phyloP scores from a whole-genome alignment of 2,888 invertebrate species.

The Hemaris fuciformis region DNA sequence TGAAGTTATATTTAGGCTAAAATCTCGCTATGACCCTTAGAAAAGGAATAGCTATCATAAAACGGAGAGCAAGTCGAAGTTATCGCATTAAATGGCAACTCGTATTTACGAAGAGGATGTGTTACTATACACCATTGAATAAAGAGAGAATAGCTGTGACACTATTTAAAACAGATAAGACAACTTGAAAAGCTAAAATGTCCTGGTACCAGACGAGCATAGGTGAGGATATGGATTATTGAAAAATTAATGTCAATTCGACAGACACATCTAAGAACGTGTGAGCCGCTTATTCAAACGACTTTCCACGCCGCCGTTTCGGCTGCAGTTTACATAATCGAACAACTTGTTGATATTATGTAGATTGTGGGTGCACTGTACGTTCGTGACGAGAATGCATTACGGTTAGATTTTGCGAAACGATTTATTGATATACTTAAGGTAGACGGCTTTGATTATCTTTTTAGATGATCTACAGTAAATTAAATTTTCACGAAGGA shows the following conservation, averaged over 20 bases:
- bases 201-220: background rate
- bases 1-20: too few species aligned
- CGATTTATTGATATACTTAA: background rate
- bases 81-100: too few species aligned
- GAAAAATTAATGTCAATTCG: background rate
- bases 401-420: background rate
- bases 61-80: too few species aligned
- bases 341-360: constrained; percentile 6
- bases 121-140: too few species aligned
- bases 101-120: too few species aligned
- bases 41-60: too few species aligned
- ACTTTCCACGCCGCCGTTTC: background rate
- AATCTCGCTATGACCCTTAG: too few species aligned
- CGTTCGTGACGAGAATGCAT: background rate
- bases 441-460: background rate
- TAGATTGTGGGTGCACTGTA: too few species aligned
- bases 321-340: constrained; percentile 5
- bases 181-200: background rate
- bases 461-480: background rate
- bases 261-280: background rate
- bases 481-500: too few species aligned
- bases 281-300: background rate
- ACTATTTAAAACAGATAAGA: too few species aligned
- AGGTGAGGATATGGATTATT: too few species aligned
- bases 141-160: too few species aligned